Conservation (phyloP, 2,113 vertebrate genomes). For the Phainopepla nitens region DNA sequence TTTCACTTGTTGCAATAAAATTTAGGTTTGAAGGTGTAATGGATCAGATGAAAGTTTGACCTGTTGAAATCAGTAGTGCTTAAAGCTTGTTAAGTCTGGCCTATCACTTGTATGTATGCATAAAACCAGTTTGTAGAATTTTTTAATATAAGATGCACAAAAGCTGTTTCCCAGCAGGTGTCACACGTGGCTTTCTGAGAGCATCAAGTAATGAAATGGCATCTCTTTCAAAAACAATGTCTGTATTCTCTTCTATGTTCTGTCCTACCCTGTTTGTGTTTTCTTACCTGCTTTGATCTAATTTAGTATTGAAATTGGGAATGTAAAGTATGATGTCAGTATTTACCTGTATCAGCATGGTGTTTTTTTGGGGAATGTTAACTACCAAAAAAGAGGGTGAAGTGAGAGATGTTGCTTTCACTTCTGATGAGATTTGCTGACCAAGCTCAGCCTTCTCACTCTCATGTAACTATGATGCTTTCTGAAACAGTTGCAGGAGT, state of each 20-base stretch:
- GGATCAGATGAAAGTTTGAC: neutral
- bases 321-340: neutral
- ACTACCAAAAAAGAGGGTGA: neutral
- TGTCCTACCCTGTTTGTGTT: neutral
- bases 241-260: neutral
- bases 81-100: neutral
- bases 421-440: neutral
- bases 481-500: neutral
- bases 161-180: constrained; percentile 64
- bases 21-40: neutral
- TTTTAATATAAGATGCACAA: neutral
- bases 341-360: neutral
- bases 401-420: neutral
- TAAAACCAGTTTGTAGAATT: neutral
- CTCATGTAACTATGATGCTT: neutral
- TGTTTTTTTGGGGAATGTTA: neutral
- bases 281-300: neutral
- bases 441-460: neutral
- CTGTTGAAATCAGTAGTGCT: neutral
- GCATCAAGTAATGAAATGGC: neutral
- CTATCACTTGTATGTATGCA: neutral
- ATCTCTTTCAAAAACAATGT: neutral
- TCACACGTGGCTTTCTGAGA: constrained; percentile 35
- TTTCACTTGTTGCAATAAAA: neutral
- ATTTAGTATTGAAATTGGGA: neutral